Evolutionary conservation across 2,888 invertebrate species (phyloP).

Genomic region (Eupithecia centaureata): DNA sequence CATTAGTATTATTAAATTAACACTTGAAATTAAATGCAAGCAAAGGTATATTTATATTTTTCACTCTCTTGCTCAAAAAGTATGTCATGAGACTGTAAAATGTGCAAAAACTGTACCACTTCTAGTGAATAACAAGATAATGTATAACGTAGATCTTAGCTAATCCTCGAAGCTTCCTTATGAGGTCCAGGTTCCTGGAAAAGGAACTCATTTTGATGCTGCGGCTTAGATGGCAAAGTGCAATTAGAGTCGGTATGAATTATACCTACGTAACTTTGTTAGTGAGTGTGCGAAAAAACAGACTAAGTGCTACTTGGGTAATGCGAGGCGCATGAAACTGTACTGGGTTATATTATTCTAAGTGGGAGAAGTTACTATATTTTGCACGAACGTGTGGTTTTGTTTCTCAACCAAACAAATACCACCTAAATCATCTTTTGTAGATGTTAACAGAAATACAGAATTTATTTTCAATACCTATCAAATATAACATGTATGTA

Average conservation of each 20-base stretch:
- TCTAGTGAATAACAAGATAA: neutral
- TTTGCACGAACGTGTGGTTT: too few species aligned
- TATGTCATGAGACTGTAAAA: too few species aligned
- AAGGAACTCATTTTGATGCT: conserved; percentile 26
- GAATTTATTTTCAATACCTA: too few species aligned
- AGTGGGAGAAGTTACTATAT: neutral
- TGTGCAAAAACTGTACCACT: neutral
- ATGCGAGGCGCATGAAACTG: neutral
- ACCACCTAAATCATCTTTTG: too few species aligned
- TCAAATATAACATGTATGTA: too few species aligned
- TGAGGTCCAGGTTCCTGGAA: conserved; percentile 32
- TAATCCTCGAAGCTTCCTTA: conserved; percentile 48
- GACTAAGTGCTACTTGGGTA: neutral
- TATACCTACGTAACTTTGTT: neutral
- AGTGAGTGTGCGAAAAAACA: neutral
- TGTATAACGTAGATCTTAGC: conserved; percentile 42
- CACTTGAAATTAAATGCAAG: too few species aligned
- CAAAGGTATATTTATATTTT: too few species aligned
- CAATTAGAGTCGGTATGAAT: neutral
- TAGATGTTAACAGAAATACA: too few species aligned
- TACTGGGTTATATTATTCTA: neutral
- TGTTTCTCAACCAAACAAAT: too few species aligned
- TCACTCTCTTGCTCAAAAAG: too few species aligned
- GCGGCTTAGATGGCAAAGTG: neutral
- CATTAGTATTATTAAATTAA: too few species aligned